Evolutionary conservation across 2,797 vertebrate species (phyloP), one percentile per base, ranked within the genome.

Genomic region (Vespertilio murinus): DNA sequence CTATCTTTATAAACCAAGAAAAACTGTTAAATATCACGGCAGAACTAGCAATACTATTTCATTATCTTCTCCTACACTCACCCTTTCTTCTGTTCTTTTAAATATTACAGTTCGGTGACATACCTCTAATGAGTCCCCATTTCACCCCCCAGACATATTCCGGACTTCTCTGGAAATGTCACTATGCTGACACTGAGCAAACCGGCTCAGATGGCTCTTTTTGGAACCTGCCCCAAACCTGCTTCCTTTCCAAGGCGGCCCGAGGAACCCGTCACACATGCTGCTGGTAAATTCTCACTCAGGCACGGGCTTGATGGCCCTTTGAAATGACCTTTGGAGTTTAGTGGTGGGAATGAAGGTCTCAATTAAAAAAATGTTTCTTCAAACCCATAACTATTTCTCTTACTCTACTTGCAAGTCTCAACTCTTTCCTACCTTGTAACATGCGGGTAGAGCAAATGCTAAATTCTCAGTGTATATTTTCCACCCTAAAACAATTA

Each of bases 401-500:
- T 69, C 33, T 82, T 61, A 75, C 2, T 12, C 33, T 38, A 42
- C 8, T 42, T 65, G 42, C 40, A 75, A 78, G 42, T 85, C 38
- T 78, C 81, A 85, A 38, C 1, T 45, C 23, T 81, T 83, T 69
- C 38, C 4, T 42, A 20, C 16, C 10, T 47, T 38, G 33, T n/a
- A 59, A 75, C 10, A 45, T 11, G 59, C 10, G 65, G 13, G 52
- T 45, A 45, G 61, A 70, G 52, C 47, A 80, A 81, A 90, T 45
- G 38, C 18, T 87, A 65, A 88, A 71, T 47, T 70, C 67, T 79
- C 67, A 64, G 40, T 7, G 23, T 35, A 73, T 74, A n/a, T 91
- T 92, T 91, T 81, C 71, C 40, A 89, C 45, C 67, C 74, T 86
- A 65, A 81, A 97, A 92, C 40, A 64, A 35, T 64, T 5, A 78